phyloP scores from a whole-genome alignment of 2,888 invertebrate species.

The Machimus rusticus region DNA sequence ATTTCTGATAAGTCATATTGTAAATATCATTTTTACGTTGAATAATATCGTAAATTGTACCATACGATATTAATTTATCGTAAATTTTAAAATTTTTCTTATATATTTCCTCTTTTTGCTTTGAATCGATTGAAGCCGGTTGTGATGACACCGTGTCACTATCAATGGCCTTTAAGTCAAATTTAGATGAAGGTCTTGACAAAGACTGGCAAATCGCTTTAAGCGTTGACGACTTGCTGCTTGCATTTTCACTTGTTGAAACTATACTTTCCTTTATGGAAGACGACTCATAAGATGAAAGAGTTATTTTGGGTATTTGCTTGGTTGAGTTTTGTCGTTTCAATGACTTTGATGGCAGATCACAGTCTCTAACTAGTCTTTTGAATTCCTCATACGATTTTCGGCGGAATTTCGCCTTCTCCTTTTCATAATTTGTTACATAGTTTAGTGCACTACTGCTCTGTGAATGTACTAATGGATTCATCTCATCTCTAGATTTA shows the following conservation, averaged over 20 bases:
- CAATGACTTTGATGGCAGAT: slow-evolving; percentile 46
- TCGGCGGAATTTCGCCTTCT: slow-evolving; percentile 52
- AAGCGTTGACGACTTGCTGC: slow-evolving; percentile 15
- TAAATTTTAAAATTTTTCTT: slow-evolving; percentile 61
- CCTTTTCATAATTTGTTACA: background rate
- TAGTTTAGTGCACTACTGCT: background rate
- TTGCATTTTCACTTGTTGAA: background rate
- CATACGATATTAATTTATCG: slow-evolving; percentile 60
- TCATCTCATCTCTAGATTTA: background rate
- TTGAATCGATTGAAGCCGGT: background rate
- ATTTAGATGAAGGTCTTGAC: slow-evolving; percentile 36
- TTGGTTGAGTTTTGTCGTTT: slow-evolving; percentile 58
- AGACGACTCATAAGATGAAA: background rate
- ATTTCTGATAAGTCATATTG: slow-evolving; percentile 60
- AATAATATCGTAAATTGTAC: slow-evolving; percentile 63
- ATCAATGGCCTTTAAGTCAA: background rate
- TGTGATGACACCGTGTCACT: background rate
- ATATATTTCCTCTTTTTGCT: slow-evolving; percentile 51
- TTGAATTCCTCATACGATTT: slow-evolving; percentile 64
- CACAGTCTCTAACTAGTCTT: slow-evolving; percentile 59
- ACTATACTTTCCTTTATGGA: background rate
- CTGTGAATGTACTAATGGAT: background rate
- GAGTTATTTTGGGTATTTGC: background rate
- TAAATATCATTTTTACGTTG: slow-evolving; percentile 61
- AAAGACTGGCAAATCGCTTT: slow-evolving; percentile 44